phyloP scores from a whole-genome alignment of 2,797 vertebrate species.

The Crotalus adamanteus region DNA sequence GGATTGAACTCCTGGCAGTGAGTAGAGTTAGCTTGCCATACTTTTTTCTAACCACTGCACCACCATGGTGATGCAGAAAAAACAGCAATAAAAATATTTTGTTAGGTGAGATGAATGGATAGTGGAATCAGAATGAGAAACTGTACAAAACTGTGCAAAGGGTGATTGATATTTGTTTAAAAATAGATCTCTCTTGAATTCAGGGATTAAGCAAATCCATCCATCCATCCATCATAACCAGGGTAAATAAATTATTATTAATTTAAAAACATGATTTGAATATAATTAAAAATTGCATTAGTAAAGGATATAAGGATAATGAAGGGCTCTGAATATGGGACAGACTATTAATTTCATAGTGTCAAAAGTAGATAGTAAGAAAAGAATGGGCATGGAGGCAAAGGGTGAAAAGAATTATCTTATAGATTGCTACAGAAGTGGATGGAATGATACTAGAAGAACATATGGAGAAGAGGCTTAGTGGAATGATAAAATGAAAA shows the following conservation, averaged over 20 bases:
- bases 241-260: background rate
- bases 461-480: background rate
- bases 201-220: background rate
- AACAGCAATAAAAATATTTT: background rate
- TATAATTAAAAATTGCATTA: background rate
- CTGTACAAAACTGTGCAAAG: background rate
- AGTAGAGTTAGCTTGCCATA: too few relatives aligned
- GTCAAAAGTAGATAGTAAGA: background rate
- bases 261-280: background rate
- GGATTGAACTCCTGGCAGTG: too few relatives aligned
- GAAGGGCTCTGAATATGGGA: background rate
- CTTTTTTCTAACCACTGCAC: too few relatives aligned
- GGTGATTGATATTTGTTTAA: background rate
- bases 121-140: background rate
- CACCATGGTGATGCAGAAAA: background rate
- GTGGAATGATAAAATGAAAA: background rate
- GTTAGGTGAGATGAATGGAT: background rate
- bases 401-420: background rate
- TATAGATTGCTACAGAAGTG: background rate
- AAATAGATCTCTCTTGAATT: background rate
- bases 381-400: background rate
- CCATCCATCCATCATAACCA: background rate
- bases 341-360: background rate
- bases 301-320: background rate
- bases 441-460: background rate